Conservation (phyloP, 1,140 invertebrate genomes). For the Arctopsyche grandis region DNA sequence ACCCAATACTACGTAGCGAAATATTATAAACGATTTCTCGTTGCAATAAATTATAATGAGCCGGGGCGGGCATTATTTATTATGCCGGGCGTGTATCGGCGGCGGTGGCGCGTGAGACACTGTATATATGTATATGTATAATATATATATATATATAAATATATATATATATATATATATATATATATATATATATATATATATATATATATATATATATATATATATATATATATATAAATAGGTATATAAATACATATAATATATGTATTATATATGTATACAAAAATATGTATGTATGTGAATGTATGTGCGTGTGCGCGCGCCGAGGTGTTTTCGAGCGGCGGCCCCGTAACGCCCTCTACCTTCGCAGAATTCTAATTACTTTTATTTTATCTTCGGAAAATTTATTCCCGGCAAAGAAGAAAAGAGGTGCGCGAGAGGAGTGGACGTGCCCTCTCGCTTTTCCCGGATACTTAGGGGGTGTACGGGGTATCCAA, state of each 20-base stretch:
- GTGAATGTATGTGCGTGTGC: slow-evolving; percentile 13
- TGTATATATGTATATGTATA: no score
- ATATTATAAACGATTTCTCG: slow-evolving; percentile 24
- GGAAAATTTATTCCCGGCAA: slow-evolving; percentile 54
- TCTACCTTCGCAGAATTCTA: slow-evolving; percentile 55
- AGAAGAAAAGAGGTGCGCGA: slow-evolving; percentile 54
- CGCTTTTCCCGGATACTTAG: slow-evolving; percentile 32
- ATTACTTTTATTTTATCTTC: slow-evolving; percentile 56
- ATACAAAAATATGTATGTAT: neutral
- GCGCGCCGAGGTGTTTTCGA: slow-evolving; percentile 38
- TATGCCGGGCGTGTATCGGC: slow-evolving; percentile 34
- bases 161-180: neutral
- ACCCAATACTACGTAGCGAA: no score
- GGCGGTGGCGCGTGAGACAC: neutral
- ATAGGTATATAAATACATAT: slow-evolving; percentile 7
- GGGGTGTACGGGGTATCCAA: neutral
- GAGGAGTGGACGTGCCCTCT: slow-evolving; percentile 48
- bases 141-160: neutral
- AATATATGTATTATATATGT: neutral
- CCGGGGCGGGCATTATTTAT: slow-evolving; percentile 39
- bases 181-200: neutral
- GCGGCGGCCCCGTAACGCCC: slow-evolving; percentile 44
- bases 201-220: slow-evolving; percentile 3
- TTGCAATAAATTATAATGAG: slow-evolving; percentile 45
- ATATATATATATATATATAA: neutral